These are phyloP conservation scores for Eclectus roratus DNA, from an alignment of 2,113 vertebrate genomes.

Conservation along the genomic window DNA sequence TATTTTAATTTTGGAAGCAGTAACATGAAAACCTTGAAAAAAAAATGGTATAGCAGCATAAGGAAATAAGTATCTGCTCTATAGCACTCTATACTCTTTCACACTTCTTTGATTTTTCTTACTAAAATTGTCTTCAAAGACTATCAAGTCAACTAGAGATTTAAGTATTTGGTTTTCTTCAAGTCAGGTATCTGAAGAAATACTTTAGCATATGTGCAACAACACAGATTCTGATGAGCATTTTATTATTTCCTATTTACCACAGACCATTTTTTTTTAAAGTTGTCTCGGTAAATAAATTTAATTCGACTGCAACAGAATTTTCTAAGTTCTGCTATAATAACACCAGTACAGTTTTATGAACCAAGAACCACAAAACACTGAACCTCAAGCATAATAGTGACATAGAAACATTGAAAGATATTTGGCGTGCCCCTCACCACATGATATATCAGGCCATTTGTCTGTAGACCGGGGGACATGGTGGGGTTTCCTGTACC, in stretches of 20 bases:
- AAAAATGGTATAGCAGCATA: neutral
- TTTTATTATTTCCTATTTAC: neutral
- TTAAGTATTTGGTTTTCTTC: neutral
- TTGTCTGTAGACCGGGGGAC: neutral
- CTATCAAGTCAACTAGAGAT: neutral
- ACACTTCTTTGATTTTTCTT: neutral
- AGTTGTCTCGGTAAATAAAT: neutral
- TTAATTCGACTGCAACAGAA: neutral
- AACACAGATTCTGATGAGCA: neutral
- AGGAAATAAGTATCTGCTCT: neutral
- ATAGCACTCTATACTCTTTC: neutral
- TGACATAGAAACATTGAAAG: neutral
- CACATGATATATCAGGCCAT: neutral
- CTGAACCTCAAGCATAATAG: neutral
- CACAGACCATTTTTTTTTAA: neutral
- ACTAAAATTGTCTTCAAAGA: neutral
- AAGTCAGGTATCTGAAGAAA: neutral
- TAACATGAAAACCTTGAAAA: neutral
- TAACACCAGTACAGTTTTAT: neutral
- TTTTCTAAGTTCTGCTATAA: neutral
- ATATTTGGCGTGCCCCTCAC: accelerated
- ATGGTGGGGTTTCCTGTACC: accelerated
- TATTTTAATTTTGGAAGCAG: neutral
- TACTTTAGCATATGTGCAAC: neutral
- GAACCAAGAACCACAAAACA: neutral